Evolutionary conservation across 2,113 vertebrate genomes (phyloP).

Genomic region (Nanorana parkeri): DNA sequence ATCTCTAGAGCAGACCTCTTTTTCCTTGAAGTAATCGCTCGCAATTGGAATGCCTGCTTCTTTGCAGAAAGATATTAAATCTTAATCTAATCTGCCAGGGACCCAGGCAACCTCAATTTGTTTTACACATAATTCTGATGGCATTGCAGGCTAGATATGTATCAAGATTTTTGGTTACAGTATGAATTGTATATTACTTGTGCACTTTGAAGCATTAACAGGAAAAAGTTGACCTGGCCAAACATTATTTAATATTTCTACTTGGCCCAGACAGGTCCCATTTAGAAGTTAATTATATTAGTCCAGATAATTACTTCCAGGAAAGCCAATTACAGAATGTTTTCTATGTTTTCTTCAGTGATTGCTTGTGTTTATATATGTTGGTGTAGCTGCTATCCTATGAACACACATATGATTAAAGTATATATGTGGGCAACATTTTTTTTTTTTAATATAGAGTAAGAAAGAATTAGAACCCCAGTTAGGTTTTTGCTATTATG

Average conservation of each 20-base stretch:
- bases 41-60: constrained; percentile 43
- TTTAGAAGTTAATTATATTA: no score
- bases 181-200: constrained; percentile 14
- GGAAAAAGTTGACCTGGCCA: constrained; percentile 11
- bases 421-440: no score
- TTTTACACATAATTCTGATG: constrained; percentile 43
- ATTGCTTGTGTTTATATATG: no score
- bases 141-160: constrained; percentile 36
- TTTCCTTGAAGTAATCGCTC: constrained; percentile 51
- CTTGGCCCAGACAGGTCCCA: neutral
- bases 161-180: constrained; percentile 23
- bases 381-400: no score
- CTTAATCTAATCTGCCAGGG: constrained; percentile 55
- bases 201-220: constrained; percentile 23
- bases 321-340: no score
- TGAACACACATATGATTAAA: no score
- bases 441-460: no score
- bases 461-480: no score
- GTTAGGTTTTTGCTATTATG: no score
- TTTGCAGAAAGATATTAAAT: constrained; percentile 56
- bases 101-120: constrained; percentile 48
- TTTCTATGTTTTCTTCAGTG: no score
- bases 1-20: constrained; percentile 43
- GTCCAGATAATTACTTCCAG: no score
- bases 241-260: neutral